Percentiles rank a stretch among this genome's conserved stretches.
Conservation (phyloP, 2,113 vertebrate genomes). For the Oreocharis arfaki region DNA sequence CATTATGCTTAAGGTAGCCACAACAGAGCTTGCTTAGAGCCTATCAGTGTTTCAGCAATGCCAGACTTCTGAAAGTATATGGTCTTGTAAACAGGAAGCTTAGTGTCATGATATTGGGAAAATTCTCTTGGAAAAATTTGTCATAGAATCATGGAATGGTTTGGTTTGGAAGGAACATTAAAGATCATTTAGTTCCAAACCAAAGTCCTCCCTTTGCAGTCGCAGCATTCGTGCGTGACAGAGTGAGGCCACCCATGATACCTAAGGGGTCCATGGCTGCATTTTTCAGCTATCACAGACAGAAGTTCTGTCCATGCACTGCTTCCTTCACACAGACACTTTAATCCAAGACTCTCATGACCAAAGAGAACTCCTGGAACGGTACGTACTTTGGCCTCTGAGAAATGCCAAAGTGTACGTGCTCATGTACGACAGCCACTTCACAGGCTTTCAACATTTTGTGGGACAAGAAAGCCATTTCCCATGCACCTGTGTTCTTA, state of each 20-base stretch:
- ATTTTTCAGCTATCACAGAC: not conserved
- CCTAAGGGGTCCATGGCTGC: too few species aligned
- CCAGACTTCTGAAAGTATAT: not conserved
- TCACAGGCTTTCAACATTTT: not conserved
- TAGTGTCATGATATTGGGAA: not conserved
- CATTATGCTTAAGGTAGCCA: not conserved
- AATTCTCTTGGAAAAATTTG: not conserved
- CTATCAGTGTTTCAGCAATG: not conserved
- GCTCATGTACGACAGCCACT: not conserved
- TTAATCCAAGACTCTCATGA: not conserved
- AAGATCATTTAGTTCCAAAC: not conserved
- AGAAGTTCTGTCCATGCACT: not conserved
- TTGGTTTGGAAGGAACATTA: not conserved
- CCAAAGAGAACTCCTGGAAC: not conserved
- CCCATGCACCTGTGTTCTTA: not conserved
- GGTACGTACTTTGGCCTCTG: not conserved
- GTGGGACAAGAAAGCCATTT: not conserved
- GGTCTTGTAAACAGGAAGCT: not conserved
- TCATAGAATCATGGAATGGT: not conserved
- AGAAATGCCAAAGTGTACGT: not conserved
- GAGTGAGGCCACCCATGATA: rapidly evolving
- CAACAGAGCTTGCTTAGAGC: not conserved
- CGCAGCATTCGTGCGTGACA: not conserved
- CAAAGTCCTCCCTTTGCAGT: not conserved
- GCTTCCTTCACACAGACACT: not conserved